A percentile compares a stretch with the other conserved stretches of the same genome.
phyloP scores from a whole-genome alignment of 2,888 invertebrate genomes.

The Andrena trimmerana region DNA sequence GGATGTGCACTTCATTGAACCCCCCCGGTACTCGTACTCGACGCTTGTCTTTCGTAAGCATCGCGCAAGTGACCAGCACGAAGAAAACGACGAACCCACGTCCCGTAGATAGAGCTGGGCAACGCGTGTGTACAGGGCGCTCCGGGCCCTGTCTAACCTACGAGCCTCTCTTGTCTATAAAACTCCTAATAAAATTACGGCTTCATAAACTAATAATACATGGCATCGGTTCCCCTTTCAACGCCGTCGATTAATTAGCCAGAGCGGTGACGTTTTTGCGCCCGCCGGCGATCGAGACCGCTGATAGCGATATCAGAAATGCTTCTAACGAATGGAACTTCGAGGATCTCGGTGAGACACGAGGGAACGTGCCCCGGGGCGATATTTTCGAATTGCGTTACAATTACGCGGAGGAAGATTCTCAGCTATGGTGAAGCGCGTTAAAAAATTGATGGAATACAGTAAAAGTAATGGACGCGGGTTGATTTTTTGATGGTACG shows the following conservation, averaged over 20 bases:
- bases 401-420: no score
- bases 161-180: constrained; percentile 18
- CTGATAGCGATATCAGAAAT: not conserved
- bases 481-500: no score
- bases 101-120: constrained; percentile 30
- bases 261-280: not conserved
- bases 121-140: constrained; percentile 7
- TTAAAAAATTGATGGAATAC: no score
- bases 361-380: no score
- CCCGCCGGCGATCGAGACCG: not conserved
- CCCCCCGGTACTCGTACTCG: constrained; percentile 32
- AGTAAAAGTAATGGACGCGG: no score
- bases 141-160: constrained; percentile 6
- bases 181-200: constrained; percentile 52
- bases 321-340: not conserved
- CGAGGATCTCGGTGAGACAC: not conserved
- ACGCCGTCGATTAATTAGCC: constrained; percentile 38
- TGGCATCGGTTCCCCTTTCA: constrained; percentile 18
- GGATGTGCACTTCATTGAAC: constrained; percentile 71
- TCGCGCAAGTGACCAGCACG: constrained; percentile 40
- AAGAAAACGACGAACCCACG: constrained; percentile 43
- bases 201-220: constrained; percentile 41
- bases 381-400: no score
- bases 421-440: no score
- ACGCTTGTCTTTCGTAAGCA: constrained; percentile 61